Conservation (phyloP, 2,113 vertebrate species). For the Marcusenius ussheri region DNA sequence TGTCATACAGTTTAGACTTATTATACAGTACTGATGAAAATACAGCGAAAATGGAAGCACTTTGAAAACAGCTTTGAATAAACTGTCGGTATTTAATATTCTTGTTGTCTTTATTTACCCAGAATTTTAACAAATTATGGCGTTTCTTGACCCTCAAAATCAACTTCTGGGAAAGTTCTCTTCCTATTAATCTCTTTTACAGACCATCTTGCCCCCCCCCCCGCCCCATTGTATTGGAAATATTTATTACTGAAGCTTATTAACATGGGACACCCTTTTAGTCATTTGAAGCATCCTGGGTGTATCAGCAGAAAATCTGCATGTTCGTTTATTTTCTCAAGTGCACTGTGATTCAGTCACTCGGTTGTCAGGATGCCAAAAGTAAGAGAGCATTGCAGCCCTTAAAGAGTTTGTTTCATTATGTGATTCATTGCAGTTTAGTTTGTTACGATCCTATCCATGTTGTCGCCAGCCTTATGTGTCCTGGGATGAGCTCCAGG, state of each 20-base stretch:
- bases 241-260: not conserved
- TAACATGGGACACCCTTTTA: not conserved
- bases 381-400: not conserved
- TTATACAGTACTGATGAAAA: constrained; percentile 32
- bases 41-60: constrained; percentile 47
- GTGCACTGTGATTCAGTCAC: not conserved
- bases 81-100: constrained; percentile 59
- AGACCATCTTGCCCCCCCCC: not conserved
- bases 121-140: not conserved
- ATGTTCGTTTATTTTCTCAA: not conserved
- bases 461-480: not conserved
- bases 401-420: not conserved
- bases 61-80: constrained; percentile 68
- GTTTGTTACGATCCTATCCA: not conserved
- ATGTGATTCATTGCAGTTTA: not conserved
- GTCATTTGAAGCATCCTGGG: not conserved
- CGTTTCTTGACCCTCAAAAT: not conserved
- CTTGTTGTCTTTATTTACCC: not conserved
- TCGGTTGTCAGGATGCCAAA: not conserved
- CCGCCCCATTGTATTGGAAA: not conserved
- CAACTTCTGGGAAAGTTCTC: not conserved
- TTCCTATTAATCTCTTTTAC: not conserved
- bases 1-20: constrained; percentile 23
- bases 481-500: not conserved
- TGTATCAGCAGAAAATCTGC: not conserved